These are phyloP conservation scores for Podotricha telesiphe DNA, from an alignment of 2,888 invertebrate species.

Conservation along the genomic window DNA sequence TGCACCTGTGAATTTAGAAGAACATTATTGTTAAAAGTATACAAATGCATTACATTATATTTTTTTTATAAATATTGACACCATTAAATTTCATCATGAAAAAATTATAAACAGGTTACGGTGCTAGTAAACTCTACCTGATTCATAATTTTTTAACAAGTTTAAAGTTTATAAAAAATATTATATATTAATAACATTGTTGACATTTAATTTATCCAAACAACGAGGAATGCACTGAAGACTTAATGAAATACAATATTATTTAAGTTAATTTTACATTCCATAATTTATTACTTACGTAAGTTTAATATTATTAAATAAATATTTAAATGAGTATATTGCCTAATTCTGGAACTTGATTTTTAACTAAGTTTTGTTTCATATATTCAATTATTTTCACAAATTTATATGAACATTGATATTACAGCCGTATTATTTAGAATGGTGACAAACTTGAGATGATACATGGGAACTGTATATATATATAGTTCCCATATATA, in stretches of 20 bases:
- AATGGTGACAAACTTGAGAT: background rate
- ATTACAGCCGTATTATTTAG: background rate
- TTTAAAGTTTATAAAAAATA: constrained; percentile 8
- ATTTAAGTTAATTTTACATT: constrained; percentile 37
- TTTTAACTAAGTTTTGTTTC: background rate
- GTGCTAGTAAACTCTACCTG: constrained; percentile 38
- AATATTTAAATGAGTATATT: constrained; percentile 31
- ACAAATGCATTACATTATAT: constrained; percentile 12
- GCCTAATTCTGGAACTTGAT: background rate
- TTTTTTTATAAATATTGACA: constrained; percentile 21
- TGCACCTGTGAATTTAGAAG: constrained; percentile 22
- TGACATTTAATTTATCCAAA: constrained; percentile 3
- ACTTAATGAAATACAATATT: constrained; percentile 27
- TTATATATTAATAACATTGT: constrained; percentile 5
- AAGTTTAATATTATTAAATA: constrained; percentile 30
- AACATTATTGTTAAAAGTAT: background rate
- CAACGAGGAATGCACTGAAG: constrained; percentile 33
- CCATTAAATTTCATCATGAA: constrained; percentile 4
- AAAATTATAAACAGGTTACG: constrained; percentile 28
- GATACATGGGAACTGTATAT: background rate
- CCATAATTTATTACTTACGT: constrained; percentile 35
- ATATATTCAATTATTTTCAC: background rate
- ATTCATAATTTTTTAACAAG: constrained; percentile 31
- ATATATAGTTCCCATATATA: too few species aligned
- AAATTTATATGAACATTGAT: background rate